These are phyloP conservation scores for Ooceraea biroi DNA, from an alignment of 1,140 invertebrate species.

Conservation along the genomic window DNA sequence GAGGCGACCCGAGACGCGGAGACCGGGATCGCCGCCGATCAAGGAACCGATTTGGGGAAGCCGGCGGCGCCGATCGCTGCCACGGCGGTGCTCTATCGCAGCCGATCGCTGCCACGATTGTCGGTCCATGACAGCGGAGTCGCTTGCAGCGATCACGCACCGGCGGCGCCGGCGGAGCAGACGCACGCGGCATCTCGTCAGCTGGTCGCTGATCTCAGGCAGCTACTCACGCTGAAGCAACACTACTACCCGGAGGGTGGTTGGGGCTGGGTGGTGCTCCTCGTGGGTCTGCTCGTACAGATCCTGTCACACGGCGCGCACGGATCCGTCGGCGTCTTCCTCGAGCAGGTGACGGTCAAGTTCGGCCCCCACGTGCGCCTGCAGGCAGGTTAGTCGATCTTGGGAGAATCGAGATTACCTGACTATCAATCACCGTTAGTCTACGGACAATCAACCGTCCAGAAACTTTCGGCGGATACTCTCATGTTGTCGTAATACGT, in stretches of 20 bases:
- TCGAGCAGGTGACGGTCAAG: conserved; percentile 85
- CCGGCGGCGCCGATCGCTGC: conserved; percentile 60
- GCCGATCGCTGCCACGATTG: conserved; percentile 80
- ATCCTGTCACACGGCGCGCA: conserved; percentile 89
- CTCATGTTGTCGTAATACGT: background rate
- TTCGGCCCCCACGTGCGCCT: conserved; percentile 85
- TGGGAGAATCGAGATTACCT: background rate
- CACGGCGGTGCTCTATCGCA: conserved; percentile 75
- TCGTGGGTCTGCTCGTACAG: conserved; percentile 88
- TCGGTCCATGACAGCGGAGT: conserved; percentile 81
- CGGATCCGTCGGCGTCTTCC: conserved; percentile 87
- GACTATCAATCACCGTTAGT: background rate
- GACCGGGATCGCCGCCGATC: background rate
- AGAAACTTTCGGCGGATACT: background rate
- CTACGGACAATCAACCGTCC: background rate
- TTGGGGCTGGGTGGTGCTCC: conserved; percentile 91
- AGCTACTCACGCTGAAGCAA: conserved; percentile 88
- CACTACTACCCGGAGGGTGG: conserved; percentile 92
- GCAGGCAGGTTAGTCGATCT: conserved; percentile 85
- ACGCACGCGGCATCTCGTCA: conserved; percentile 74
- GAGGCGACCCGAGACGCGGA: background rate
- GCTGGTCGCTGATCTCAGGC: conserved; percentile 86
- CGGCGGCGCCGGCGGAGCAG: conserved; percentile 74
- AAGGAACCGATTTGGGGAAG: conserved; percentile 20
- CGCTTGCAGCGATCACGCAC: conserved; percentile 76